phyloP scores from a whole-genome alignment of 2,797 vertebrate species.

The Stomatorhinus walkeri region DNA sequence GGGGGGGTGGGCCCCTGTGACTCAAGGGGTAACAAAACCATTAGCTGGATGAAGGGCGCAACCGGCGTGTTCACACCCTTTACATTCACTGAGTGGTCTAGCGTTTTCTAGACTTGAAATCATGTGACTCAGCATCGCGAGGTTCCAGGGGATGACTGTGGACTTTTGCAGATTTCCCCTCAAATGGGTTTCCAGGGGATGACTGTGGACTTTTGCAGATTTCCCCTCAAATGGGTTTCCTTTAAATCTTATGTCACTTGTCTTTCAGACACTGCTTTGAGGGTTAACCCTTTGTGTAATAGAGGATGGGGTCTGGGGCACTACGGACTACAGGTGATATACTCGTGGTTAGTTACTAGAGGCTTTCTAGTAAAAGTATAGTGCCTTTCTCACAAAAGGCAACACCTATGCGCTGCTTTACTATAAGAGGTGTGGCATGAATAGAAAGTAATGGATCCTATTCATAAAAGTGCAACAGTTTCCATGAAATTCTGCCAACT shows the following conservation, averaged over 20 bases:
- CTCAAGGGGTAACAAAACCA: neutral
- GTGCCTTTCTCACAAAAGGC: neutral
- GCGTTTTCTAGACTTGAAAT: neutral
- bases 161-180: neutral
- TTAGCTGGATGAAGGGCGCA: neutral
- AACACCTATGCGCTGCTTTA: neutral
- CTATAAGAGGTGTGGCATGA: neutral
- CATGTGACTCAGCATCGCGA: neutral
- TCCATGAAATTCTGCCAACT: neutral
- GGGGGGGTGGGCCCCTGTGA: neutral
- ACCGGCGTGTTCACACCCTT: neutral
- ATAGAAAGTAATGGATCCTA: neutral
- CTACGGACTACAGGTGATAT: neutral
- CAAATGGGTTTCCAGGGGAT: neutral
- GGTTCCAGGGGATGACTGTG: neutral
- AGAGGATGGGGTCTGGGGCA: neutral
- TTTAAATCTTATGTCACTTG: slow-evolving; percentile 12
- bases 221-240: neutral
- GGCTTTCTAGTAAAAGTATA: neutral
- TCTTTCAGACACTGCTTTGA: neutral
- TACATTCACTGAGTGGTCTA: neutral
- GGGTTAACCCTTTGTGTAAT: neutral
- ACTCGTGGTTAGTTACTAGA: neutral
- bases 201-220: neutral
- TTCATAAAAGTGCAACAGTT: neutral